These are phyloP conservation scores for Lasiurus borealis DNA, from an alignment of 2,113 vertebrate species.

Conservation along the genomic window DNA sequence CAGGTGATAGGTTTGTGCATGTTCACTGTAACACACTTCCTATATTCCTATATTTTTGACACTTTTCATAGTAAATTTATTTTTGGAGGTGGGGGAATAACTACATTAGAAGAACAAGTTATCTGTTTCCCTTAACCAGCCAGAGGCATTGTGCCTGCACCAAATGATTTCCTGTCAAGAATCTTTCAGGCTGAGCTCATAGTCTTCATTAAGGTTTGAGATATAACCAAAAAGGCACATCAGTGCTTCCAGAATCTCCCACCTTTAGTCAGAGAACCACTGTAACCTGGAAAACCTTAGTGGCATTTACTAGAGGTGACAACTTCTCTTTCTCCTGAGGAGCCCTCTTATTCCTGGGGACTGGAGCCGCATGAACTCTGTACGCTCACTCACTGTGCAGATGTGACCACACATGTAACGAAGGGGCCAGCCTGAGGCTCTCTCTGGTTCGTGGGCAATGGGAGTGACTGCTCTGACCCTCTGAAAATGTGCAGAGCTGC, in stretches of 20 bases:
- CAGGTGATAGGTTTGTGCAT: too few relatives aligned
- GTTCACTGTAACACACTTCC: background rate
- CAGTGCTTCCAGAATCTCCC: background rate
- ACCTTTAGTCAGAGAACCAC: background rate
- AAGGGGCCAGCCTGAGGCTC: background rate
- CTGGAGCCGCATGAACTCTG: rapidly evolving
- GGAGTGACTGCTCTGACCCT: background rate
- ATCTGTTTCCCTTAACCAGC: background rate
- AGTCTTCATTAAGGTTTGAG: background rate
- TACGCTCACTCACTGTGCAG: background rate
- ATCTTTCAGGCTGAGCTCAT: background rate
- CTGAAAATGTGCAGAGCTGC: background rate
- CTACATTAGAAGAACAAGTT: background rate
- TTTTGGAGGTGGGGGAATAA: background rate
- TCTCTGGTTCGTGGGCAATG: background rate
- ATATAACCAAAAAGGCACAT: constrained; percentile 18
- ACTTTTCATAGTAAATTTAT: background rate
- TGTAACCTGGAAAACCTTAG: background rate
- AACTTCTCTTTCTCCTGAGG: background rate
- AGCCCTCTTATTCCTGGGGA: background rate
- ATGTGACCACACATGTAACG: rapidly evolving
- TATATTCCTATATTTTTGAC: background rate
- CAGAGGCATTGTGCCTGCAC: background rate
- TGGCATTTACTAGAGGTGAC: background rate
- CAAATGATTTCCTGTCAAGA: constrained; percentile 17